Conservation (phyloP, 2,113 vertebrate species). For the Oryzias melastigma region DNA sequence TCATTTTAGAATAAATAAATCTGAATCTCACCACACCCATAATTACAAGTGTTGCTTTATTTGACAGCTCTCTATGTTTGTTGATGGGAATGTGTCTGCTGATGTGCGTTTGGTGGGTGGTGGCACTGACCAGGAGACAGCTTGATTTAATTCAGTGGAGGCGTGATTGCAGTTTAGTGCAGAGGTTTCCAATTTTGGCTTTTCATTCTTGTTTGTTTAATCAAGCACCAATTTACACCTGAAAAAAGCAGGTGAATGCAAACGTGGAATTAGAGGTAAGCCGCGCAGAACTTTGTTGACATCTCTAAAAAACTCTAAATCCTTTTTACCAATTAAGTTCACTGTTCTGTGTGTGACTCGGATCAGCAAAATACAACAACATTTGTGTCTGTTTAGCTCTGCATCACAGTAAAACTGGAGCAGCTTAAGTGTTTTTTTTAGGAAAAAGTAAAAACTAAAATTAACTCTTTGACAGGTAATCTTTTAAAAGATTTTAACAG, state of each 20-base stretch:
- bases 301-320: slow-evolving; percentile 3
- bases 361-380: too few relatives aligned
- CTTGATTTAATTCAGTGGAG: slow-evolving; percentile 85
- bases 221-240: slow-evolving; percentile 22
- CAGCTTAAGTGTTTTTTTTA: too few relatives aligned
- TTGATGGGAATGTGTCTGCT: slow-evolving; percentile 80
- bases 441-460: too few relatives aligned
- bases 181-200: slow-evolving; percentile 30
- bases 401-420: too few relatives aligned
- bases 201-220: slow-evolving; percentile 32
- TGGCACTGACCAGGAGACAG: slow-evolving; percentile 66
- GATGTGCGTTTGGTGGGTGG: slow-evolving; percentile 55
- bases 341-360: background rate
- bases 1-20: slow-evolving; percentile 99
- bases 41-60: slow-evolving; percentile 87
- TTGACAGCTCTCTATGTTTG: slow-evolving; percentile 92
- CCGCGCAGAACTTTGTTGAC: slow-evolving; percentile 19
- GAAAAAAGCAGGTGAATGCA: slow-evolving; percentile 35
- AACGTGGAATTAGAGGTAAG: slow-evolving; percentile 43
- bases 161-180: slow-evolving; percentile 61
- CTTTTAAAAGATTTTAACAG: too few relatives aligned
- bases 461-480: too few relatives aligned
- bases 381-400: too few relatives aligned
- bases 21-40: slow-evolving; percentile 93
- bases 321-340: background rate